Conservation (phyloP, 2,888 invertebrate genomes). For the Leucophenga montana region DNA sequence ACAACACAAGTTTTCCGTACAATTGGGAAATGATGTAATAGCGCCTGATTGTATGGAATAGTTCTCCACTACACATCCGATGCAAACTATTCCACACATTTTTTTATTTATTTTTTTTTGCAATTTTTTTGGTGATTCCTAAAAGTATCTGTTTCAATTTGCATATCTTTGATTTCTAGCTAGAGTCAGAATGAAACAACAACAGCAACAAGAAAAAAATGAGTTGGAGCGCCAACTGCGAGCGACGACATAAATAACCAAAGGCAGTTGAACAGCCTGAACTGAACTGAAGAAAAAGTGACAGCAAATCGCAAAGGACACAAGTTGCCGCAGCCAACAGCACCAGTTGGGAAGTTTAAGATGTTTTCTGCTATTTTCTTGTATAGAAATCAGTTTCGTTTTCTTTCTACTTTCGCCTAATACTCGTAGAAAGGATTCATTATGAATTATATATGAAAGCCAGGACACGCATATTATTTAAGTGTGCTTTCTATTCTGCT, state of each 20-base stretch:
- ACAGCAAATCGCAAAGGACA: slow-evolving; percentile 26
- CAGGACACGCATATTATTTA: not conserved
- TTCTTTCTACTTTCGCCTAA: slow-evolving; percentile 64
- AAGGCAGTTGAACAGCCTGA: not conserved
- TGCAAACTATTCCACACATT: not conserved
- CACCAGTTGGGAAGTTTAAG: too few species aligned
- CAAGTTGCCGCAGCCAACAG: not conserved
- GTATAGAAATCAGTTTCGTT: slow-evolving; percentile 29
- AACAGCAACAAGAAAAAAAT: too few species aligned
- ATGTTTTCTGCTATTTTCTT: too few species aligned
- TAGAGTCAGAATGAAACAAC: not conserved
- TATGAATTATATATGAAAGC: slow-evolving; percentile 56
- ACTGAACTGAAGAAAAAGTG: slow-evolving; percentile 5
- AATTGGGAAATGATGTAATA: slow-evolving; percentile 25
- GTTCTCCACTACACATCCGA: not conserved
- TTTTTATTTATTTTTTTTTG: not conserved
- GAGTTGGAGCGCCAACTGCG: too few species aligned
- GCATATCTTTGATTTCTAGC: slow-evolving; percentile 63
- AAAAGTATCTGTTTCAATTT: slow-evolving; percentile 65
- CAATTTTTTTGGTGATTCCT: not conserved
- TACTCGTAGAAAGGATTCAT: slow-evolving; percentile 68
- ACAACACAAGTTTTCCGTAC: not conserved
- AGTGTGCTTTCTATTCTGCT: not conserved
- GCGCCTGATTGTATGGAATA: slow-evolving; percentile 1
- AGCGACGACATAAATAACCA: not conserved